Evolutionary conservation across 2,888 invertebrate species (phyloP).

Genomic region (Cheilosia vernalis): DNA sequence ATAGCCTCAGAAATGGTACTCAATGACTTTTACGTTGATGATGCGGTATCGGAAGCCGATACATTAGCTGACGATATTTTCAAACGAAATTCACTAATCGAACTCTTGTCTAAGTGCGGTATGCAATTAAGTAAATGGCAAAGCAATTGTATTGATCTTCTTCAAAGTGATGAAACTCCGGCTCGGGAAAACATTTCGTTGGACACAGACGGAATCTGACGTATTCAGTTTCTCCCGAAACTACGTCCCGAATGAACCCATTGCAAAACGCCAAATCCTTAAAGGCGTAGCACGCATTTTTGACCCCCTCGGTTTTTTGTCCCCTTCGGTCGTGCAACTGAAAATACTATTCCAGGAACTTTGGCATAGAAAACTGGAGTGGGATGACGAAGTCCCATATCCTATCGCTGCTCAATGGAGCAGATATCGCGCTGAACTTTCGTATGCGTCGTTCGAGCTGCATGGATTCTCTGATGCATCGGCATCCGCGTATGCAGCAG

Average conservation of each 20-base stretch:
- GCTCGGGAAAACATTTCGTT: background rate
- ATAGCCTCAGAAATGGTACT: background rate
- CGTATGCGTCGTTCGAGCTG: background rate
- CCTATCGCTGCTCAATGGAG: background rate
- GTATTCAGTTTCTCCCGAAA: no score
- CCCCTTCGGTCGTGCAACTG: slow-evolving; percentile 4
- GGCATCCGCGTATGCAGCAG: slow-evolving; percentile 32
- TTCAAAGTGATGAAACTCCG: background rate
- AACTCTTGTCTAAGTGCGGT: no score
- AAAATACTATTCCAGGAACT: slow-evolving; percentile 17
- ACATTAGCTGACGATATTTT: background rate
- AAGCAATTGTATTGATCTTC: slow-evolving; percentile 23
- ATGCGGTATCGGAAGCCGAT: background rate
- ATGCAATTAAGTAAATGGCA: background rate
- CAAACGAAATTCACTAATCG: no score
- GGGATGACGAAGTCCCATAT: slow-evolving; percentile 15
- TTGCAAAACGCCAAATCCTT: no score
- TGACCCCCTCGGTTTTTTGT: slow-evolving; percentile 26
- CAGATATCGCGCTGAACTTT: slow-evolving; percentile 1
- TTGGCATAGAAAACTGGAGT: slow-evolving; percentile 5
- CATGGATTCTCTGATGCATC: slow-evolving; percentile 53
- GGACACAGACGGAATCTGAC: no score
- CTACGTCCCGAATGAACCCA: no score
- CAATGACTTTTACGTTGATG: background rate
- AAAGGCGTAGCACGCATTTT: background rate